These are phyloP conservation scores for Propithecus coquereli DNA, from an alignment of 2,113 vertebrate species.

Conservation along the genomic window DNA sequence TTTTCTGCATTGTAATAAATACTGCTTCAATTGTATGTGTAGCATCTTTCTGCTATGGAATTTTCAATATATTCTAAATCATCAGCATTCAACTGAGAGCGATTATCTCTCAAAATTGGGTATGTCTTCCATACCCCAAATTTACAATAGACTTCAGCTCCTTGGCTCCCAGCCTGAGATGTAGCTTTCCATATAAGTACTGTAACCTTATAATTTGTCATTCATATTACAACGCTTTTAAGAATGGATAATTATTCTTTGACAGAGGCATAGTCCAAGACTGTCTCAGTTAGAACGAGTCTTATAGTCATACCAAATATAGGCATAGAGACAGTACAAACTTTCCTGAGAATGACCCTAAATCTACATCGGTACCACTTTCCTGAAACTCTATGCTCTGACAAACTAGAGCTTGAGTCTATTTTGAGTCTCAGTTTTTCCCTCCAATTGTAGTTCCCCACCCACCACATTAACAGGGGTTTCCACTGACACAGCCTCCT, in stretches of 20 bases:
- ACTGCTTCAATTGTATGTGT: background rate
- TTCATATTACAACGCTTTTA: background rate
- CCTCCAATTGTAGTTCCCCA: background rate
- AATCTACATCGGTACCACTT: background rate
- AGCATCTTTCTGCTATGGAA: background rate
- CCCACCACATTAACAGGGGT: background rate
- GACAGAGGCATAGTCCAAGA: background rate
- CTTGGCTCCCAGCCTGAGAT: background rate
- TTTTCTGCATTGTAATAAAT: background rate
- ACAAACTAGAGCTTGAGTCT: background rate
- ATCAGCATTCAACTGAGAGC: background rate
- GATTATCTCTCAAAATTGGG: background rate
- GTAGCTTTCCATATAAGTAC: background rate
- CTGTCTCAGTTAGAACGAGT: background rate
- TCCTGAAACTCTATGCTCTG: background rate
- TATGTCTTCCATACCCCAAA: background rate
- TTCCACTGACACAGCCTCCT: background rate
- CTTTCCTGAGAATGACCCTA: background rate
- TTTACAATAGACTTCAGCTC: background rate
- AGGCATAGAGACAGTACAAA: too few relatives aligned
- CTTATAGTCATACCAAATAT: background rate
- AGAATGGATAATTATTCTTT: background rate
- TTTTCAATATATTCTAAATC: background rate
- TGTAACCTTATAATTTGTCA: background rate
- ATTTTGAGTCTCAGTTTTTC: background rate